Conservation (phyloP, 2,113 vertebrate species). For the Muntiacus reevesi region DNA sequence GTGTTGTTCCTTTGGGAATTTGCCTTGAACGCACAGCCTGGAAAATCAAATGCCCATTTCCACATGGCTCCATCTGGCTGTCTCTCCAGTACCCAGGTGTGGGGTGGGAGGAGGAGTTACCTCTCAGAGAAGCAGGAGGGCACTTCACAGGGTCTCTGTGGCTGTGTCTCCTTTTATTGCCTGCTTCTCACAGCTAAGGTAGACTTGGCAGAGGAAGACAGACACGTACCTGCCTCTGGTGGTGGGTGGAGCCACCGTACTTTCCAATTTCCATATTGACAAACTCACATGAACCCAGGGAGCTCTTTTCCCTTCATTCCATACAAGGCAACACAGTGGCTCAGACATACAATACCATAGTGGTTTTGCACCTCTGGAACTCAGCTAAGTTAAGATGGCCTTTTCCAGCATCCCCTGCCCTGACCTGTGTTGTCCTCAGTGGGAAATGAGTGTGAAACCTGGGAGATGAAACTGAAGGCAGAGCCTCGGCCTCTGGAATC, state of each 20-base stretch:
- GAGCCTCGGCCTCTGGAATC: neutral
- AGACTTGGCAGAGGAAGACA: too few species aligned
- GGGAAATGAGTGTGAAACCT: neutral
- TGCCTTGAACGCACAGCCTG: neutral
- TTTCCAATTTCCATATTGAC: neutral
- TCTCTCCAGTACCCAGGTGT: neutral
- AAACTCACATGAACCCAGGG: neutral
- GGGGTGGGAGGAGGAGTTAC: neutral
- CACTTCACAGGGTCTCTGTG: neutral
- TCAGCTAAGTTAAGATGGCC: neutral
- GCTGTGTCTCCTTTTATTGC: accelerated
- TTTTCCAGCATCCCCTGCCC: neutral
- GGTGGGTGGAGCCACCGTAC: neutral
- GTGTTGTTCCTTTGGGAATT: neutral
- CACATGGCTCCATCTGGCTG: neutral
- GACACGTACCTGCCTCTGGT: accelerated
- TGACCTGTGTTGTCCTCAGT: neutral
- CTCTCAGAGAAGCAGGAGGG: neutral
- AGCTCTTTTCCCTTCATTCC: neutral
- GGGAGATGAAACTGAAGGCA: neutral
- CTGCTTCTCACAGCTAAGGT: neutral
- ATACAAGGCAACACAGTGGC: neutral
- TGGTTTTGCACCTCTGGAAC: neutral
- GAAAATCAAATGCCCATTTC: neutral
- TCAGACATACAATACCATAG: neutral